phyloP scores from a whole-genome alignment of 2,888 invertebrate species.

The Pristionchus exspectatus region DNA sequence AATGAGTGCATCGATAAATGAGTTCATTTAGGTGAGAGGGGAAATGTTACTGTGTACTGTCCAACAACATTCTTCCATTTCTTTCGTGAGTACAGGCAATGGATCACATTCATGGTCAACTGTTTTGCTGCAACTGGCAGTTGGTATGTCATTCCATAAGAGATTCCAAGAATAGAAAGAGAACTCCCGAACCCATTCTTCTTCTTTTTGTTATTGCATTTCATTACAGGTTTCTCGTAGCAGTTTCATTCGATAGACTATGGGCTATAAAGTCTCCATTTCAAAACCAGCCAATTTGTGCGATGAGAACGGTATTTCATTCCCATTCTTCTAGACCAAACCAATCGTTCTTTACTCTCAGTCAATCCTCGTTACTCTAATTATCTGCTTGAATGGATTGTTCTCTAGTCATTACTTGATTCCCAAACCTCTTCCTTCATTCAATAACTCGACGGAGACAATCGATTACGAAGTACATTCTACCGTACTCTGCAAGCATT shows the following conservation, averaged over 20 bases:
- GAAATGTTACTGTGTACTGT: not conserved
- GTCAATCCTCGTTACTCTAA: slow-evolving; percentile 5
- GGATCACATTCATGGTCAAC: slow-evolving; percentile 67
- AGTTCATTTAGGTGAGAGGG: not conserved
- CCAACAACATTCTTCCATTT: slow-evolving; percentile 62
- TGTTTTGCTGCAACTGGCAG: slow-evolving; percentile 68
- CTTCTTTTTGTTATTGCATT: not conserved
- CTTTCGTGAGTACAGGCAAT: slow-evolving; percentile 61
- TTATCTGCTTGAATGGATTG: slow-evolving; percentile 55
- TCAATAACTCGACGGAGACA: not conserved
- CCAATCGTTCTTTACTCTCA: slow-evolving; percentile 58
- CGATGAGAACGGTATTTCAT: slow-evolving; percentile 37
- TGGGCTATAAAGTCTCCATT: slow-evolving; percentile 72
- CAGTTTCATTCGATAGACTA: slow-evolving; percentile 69
- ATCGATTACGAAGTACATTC: not conserved
- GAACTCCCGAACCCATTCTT: not conserved
- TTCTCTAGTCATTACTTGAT: slow-evolving; percentile 62
- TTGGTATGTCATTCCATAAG: slow-evolving; percentile 59
- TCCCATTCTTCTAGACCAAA: slow-evolving; percentile 59
- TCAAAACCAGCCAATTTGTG: slow-evolving; percentile 28
- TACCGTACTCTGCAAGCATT: not conserved
- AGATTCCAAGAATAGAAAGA: not conserved
- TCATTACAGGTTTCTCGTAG: slow-evolving; percentile 66
- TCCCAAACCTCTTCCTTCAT: not conserved
- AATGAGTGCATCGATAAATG: not conserved